Evolutionary conservation across 2,888 invertebrate genomes (phyloP).

Genomic region (Hirtodrosophila alboralis): DNA sequence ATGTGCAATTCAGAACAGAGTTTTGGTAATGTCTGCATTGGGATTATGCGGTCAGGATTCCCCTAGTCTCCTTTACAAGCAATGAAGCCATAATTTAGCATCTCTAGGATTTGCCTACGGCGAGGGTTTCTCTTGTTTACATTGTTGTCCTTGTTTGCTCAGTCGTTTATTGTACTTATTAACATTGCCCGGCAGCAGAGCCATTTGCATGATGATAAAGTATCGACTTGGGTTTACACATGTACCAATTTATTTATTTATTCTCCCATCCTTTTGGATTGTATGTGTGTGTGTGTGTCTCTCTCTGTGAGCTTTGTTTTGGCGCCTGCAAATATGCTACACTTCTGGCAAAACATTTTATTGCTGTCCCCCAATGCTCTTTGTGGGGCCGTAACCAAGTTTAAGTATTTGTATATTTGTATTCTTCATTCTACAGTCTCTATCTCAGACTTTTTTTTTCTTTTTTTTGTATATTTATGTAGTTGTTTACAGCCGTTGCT

Average conservation of each 20-base stretch:
- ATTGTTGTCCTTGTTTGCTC: constrained; percentile 21
- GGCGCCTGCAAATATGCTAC: constrained; percentile 55
- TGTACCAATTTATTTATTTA: constrained; percentile 54
- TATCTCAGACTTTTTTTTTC: neutral
- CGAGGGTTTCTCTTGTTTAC: constrained; percentile 33
- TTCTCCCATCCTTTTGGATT: neutral
- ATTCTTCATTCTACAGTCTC: constrained; percentile 6
- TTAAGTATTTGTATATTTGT: constrained; percentile 11
- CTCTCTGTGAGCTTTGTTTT: constrained; percentile 15
- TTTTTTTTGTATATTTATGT: constrained; percentile 57
- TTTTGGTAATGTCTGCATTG: constrained; percentile 2
- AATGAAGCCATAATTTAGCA: constrained; percentile 46
- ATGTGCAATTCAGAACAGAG: too few species aligned
- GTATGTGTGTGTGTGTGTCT: too few species aligned
- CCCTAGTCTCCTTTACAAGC: constrained; percentile 7
- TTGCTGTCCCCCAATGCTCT: constrained; percentile 17
- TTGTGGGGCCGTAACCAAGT: too few species aligned
- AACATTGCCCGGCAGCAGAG: constrained; percentile 31
- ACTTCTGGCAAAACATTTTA: constrained; percentile 54
- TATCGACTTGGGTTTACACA: constrained; percentile 68
- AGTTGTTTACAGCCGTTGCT: constrained; percentile 63
- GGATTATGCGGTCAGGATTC: constrained; percentile 28
- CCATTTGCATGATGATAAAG: constrained; percentile 75
- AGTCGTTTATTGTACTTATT: constrained; percentile 57
- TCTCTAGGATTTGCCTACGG: constrained; percentile 10